phyloP scores from a whole-genome alignment of 2,888 invertebrate genomes.

The Oligia strigilis region DNA sequence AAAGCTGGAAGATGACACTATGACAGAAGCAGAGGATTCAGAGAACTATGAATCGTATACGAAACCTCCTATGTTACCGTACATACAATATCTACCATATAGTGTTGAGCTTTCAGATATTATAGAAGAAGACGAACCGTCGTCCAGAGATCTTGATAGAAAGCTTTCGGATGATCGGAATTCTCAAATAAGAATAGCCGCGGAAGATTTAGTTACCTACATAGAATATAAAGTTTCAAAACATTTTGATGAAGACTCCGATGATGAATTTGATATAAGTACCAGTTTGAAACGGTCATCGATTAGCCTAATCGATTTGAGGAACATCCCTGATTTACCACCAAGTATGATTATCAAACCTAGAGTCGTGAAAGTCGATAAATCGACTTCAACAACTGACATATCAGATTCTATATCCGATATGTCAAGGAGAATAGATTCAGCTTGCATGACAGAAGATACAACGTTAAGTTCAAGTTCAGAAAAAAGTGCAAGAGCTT shows the following conservation, averaged over 20 bases:
- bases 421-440: slow-evolving; percentile 80
- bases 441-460: slow-evolving; percentile 86
- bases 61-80: slow-evolving; percentile 81
- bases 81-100: slow-evolving; percentile 79
- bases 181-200: slow-evolving; percentile 73
- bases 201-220: slow-evolving; percentile 81
- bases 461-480: slow-evolving; percentile 78
- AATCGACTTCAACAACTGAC: slow-evolving; percentile 86
- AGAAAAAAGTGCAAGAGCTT: slow-evolving; percentile 81
- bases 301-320: slow-evolving; percentile 85
- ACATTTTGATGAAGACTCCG: slow-evolving; percentile 77
- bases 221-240: slow-evolving; percentile 82
- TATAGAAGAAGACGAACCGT: slow-evolving; percentile 86
- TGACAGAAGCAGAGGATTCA: slow-evolving; percentile 86
- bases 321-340: slow-evolving; percentile 86
- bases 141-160: slow-evolving; percentile 76
- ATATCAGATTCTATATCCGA: slow-evolving; percentile 84
- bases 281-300: slow-evolving; percentile 80
- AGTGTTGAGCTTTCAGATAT: slow-evolving; percentile 87
- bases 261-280: slow-evolving; percentile 84
- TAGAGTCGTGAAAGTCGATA: slow-evolving; percentile 82
- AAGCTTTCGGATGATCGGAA: slow-evolving; percentile 77
- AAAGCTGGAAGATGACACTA: slow-evolving; percentile 80
- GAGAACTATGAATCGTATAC: slow-evolving; percentile 86
- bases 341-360: slow-evolving; percentile 86